These are phyloP conservation scores for Porites cylindrica DNA, from an alignment of 92 coral and sea anemone species.

Conservation along the genomic window DNA sequence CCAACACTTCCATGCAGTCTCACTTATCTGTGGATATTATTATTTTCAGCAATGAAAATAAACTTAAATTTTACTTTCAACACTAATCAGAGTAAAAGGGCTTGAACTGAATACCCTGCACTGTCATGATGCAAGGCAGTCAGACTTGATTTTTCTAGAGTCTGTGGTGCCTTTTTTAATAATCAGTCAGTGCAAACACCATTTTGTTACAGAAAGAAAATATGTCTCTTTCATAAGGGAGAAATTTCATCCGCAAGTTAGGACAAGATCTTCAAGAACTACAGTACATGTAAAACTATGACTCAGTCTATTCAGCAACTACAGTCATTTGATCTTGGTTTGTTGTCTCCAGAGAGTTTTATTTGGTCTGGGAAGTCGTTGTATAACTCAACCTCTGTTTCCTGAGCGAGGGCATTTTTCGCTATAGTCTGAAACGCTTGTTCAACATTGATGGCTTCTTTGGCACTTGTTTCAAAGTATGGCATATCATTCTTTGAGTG, in stretches of 20 bases:
- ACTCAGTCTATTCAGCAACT: conserved; percentile 69
- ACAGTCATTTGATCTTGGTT: conserved; percentile 88
- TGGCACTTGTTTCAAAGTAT: conserved; percentile 98
- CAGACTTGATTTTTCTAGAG: neutral
- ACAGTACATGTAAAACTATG: conserved; percentile 1
- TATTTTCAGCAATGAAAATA: neutral
- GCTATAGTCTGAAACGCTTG: conserved; percentile 99
- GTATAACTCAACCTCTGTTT: conserved; percentile 97
- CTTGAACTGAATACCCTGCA: neutral
- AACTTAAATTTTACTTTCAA: neutral
- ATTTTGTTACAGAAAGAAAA: conserved; percentile 15
- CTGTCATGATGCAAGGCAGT: neutral
- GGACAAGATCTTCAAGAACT: conserved; percentile 27
- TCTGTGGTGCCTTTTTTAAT: neutral
- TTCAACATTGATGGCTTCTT: conserved; percentile 99
- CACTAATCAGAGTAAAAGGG: neutral
- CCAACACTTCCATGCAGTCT: neutral
- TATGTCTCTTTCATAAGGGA: conserved; percentile 8
- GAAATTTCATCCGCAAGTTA: neutral
- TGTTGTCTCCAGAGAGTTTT: conserved; percentile 90
- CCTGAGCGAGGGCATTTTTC: conserved; percentile 98
- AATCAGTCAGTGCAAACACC: conserved; percentile 5
- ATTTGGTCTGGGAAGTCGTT: conserved; percentile 99
- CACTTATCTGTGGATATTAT: neutral
- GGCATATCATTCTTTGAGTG: conserved; percentile 98